Evolutionary conservation across 53 echinoderm and acorn worm genomes (phyloP).

Genomic region (Echinometra lucunter): DNA sequence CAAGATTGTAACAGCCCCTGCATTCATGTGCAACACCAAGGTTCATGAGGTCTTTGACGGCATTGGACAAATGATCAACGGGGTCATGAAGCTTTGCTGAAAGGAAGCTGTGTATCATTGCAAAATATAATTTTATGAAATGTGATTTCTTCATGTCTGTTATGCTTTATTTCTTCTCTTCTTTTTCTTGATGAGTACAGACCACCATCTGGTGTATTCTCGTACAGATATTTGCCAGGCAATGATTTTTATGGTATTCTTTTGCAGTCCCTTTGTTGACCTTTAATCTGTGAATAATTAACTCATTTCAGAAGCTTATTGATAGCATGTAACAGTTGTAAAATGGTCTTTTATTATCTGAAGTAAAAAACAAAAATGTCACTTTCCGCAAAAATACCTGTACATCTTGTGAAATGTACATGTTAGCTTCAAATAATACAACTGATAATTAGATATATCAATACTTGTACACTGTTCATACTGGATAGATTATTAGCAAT

Average conservation of each 20-base stretch:
- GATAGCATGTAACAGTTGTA: no score
- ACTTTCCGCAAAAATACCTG: no score
- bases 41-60: conserved; percentile 93
- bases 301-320: no score
- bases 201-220: no score
- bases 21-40: conserved; percentile 93
- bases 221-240: not conserved
- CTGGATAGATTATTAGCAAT: no score
- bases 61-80: conserved; percentile 85
- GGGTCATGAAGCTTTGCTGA: conserved; percentile 78
- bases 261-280: not conserved
- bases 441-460: no score
- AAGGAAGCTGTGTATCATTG: not conserved
- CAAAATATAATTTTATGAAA: not conserved
- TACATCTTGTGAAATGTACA: no score
- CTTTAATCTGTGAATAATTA: not conserved
- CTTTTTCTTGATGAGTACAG: no score
- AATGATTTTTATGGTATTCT: not conserved
- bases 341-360: no score
- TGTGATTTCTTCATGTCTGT: not conserved
- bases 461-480: no score
- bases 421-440: no score
- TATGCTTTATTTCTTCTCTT: not conserved
- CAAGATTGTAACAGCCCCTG: conserved; percentile 91
- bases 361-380: no score